A percentile compares a stretch with the other conserved stretches of the same genome.
phyloP scores from a whole-genome alignment of 2,888 invertebrate species.

The Mactromeris polynyma region DNA sequence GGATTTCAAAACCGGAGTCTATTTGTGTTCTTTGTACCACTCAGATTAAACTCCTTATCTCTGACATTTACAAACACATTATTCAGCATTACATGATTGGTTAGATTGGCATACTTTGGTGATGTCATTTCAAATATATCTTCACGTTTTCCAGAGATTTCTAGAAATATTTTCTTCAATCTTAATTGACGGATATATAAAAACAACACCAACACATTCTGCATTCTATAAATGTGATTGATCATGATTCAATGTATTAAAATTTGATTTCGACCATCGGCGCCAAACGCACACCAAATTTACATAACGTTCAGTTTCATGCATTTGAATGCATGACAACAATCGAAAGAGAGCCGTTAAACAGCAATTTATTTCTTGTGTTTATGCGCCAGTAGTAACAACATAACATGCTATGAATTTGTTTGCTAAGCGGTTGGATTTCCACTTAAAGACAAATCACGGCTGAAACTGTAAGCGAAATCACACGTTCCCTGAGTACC shows the following conservation, averaged over 20 bases:
- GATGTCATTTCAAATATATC: no score
- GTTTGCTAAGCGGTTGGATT: background rate
- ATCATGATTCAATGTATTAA: background rate
- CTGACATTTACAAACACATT: background rate
- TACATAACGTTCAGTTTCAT: background rate
- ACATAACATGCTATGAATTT: background rate
- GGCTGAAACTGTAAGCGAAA: background rate
- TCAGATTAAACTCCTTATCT: no score
- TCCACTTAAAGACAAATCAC: no score
- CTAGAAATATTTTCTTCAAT: background rate
- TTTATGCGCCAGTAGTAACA: background rate
- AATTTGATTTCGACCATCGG: background rate
- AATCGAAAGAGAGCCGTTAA: background rate
- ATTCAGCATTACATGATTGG: background rate
- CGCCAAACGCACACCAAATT: background rate
- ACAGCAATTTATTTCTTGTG: slow-evolving; percentile 5
- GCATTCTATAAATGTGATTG: background rate
- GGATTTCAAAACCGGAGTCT: no score
- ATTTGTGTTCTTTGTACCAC: no score
- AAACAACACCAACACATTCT: background rate
- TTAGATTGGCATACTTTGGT: background rate
- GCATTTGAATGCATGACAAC: background rate
- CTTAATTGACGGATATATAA: background rate
- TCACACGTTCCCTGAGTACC: no score
- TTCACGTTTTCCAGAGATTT: background rate